These are phyloP conservation scores for Gallinago paraguaiae DNA, from an alignment of 2,113 vertebrate genomes.

Conservation along the genomic window DNA sequence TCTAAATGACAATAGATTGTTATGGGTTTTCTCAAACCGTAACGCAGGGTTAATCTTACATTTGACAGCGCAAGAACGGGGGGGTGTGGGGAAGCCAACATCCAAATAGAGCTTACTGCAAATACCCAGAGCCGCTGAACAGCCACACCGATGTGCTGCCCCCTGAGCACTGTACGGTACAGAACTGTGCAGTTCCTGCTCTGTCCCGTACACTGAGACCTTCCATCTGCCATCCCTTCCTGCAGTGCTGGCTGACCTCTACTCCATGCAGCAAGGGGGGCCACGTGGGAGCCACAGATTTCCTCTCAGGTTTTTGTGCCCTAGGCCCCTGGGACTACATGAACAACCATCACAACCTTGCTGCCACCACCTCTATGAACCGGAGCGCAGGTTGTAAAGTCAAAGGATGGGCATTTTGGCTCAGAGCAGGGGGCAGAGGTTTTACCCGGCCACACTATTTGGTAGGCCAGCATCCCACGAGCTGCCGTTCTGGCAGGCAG, in stretches of 20 bases:
- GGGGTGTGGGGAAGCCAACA: not conserved
- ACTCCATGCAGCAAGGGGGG: fast-evolving
- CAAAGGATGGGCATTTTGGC: not conserved
- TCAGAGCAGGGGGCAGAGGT: not conserved
- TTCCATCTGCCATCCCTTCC: not conserved
- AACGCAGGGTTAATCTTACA: not conserved
- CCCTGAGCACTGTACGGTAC: fast-evolving
- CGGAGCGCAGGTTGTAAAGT: not conserved
- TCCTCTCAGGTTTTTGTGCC: not conserved
- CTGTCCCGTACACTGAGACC: fast-evolving
- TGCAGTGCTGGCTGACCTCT: too few species aligned
- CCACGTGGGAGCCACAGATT: fast-evolving
- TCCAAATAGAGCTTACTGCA: not conserved
- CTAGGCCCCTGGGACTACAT: not conserved
- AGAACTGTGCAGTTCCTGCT: fast-evolving
- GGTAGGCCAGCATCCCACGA: too few species aligned
- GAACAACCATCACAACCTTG: not conserved
- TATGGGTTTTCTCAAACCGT: too few species aligned
- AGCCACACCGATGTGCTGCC: fast-evolving
- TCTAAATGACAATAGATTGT: too few species aligned
- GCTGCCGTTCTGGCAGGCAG: not conserved
- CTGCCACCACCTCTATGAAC: not conserved
- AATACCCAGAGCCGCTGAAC: not conserved
- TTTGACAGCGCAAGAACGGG: not conserved
- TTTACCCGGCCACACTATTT: not conserved